These are phyloP conservation scores for Silurus lanzhouensis DNA, from an alignment of 2,797 vertebrate genomes.

Conservation along the genomic window DNA sequence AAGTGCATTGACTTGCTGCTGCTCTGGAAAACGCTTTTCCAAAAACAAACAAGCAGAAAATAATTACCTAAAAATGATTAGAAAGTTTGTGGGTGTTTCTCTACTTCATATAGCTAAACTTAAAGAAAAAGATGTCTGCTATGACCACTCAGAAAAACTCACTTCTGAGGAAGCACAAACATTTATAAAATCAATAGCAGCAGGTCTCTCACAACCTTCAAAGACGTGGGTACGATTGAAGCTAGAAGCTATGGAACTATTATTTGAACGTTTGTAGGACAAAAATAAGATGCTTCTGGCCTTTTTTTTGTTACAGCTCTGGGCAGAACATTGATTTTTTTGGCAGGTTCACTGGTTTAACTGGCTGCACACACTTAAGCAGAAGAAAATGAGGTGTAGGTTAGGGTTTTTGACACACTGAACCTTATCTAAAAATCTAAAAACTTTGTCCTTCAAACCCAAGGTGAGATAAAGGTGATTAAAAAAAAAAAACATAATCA, in stretches of 20 bases:
- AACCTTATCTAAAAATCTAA: conserved; percentile 66
- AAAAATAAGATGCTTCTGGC: conserved; percentile 57
- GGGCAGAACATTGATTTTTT: conserved; percentile 71
- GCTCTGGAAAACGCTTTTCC: too few relatives aligned
- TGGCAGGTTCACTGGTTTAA: conserved; percentile 60
- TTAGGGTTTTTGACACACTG: conserved; percentile 79
- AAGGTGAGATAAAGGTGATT: conserved; percentile 9
- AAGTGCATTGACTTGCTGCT: neutral
- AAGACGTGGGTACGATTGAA: conserved; percentile 37
- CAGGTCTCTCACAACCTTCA: conserved; percentile 38
- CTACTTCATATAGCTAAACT: neutral
- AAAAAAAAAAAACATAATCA: neutral
- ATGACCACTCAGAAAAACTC: neutral
- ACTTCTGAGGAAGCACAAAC: neutral
- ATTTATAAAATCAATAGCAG: conserved; percentile 45
- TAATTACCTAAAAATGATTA: neutral
- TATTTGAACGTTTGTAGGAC: conserved; percentile 64
- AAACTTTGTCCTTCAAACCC: conserved; percentile 31
- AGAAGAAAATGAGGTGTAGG: conserved; percentile 68
- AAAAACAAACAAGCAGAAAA: neutral
- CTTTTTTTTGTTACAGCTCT: conserved; percentile 60
- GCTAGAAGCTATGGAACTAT: conserved; percentile 52
- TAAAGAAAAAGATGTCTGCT: conserved; percentile 5
- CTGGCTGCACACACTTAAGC: conserved; percentile 63
- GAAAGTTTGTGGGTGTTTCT: neutral